Evolutionary conservation across 2,113 vertebrate genomes (phyloP), one percentile per base, ranked within the genome.

Genomic region (Scomber japonicus): DNA sequence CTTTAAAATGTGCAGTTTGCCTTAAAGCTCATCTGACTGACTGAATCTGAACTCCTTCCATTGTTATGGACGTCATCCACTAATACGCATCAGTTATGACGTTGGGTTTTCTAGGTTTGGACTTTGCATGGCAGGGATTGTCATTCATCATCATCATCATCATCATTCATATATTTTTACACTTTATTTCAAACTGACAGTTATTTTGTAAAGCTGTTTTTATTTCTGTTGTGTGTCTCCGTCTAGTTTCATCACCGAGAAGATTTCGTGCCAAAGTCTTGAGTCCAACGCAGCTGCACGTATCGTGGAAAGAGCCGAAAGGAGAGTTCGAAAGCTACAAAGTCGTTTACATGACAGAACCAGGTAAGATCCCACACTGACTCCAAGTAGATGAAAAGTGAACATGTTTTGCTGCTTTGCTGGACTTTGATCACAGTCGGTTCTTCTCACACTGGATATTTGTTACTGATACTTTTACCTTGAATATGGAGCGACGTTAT

Each of bases 271-370:
- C 88, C 72, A 95, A 92, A 86, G 59, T 91, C 56, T 50, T 91
- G 81, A 84, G 89, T 60, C 70, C 90, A 24, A 71, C 56, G 51
- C 15, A 64, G 65, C 90, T 96, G 59, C 82, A 83, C 2, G 90
- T 95, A 50, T 92, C 89, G 0, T 96, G 95, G 95, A 96, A 93
- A 12, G 93, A 95, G 40, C 95, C 95, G 0, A 94, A 81, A 83
- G 94, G 94, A 89, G 83, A 84, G 59, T 92, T 94, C 66, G 94
- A 95, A 7, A 35, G 91, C 82, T 96, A 94, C 89, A 90, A 72
- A 44, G 84, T 95, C 7, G 13, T 75, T 55, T 95, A 94, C 89
- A 82, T 14, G 84, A 74, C 87, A 4, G 57, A 11, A 3, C 88
- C 94, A 87, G 95, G 95, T 96, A 61, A 90, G 91, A 57, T 16